These are phyloP conservation scores for Dendroctonus valens DNA, from an alignment of 1,140 invertebrate genomes.

Conservation along the genomic window DNA sequence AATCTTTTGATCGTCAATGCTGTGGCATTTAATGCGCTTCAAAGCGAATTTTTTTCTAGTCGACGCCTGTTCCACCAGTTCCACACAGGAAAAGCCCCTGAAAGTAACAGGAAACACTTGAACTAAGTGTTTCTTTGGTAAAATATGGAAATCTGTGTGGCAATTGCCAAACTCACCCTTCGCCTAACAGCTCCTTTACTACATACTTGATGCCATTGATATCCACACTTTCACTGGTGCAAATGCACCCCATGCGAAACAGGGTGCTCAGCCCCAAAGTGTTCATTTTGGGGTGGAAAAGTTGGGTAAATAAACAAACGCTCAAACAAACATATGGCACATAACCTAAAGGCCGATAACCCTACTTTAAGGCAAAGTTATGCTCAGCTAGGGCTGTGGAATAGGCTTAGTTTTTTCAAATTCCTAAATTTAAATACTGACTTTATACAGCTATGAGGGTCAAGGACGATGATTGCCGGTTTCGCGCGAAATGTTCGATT, in stretches of 20 bases:
- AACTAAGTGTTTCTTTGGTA: no score
- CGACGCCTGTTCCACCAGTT: conserved; percentile 72
- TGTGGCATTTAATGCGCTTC: conserved; percentile 80
- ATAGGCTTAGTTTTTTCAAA: no score
- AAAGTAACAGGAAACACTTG: conserved; percentile 41
- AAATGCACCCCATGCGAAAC: conserved; percentile 77
- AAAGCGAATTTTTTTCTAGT: conserved; percentile 73
- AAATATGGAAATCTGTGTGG: no score
- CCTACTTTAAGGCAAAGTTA: no score
- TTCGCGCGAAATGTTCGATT: no score
- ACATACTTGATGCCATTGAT: conserved; percentile 71
- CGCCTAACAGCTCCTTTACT: conserved; percentile 69
- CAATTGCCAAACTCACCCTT: conserved; percentile 63
- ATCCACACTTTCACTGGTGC: conserved; percentile 69
- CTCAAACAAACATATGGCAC: no score
- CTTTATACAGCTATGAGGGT: no score
- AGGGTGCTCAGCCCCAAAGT: conserved; percentile 67
- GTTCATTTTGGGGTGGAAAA: conserved; percentile 57
- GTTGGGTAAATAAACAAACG: background rate
- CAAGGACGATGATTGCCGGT: no score
- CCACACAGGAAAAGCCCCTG: conserved; percentile 83
- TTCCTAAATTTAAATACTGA: no score
- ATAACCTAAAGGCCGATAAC: no score
- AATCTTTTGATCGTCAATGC: conserved; percentile 72
- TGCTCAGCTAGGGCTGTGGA: no score